Base-by-base conservation (phyloP, 2,797 vertebrate species). In the Tragelaphus oryx region DNA sequence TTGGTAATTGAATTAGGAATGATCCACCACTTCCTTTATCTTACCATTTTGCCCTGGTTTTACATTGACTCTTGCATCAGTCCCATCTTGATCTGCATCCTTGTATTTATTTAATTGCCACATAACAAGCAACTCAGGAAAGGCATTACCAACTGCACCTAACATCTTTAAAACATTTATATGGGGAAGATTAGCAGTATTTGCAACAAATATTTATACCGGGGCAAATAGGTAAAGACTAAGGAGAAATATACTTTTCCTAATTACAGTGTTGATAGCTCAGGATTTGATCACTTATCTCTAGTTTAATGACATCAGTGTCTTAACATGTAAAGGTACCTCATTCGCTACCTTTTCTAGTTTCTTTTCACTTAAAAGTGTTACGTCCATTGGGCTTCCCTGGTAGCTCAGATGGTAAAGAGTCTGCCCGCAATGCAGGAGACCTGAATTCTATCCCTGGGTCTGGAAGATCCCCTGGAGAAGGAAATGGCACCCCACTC, bases 341-440 rank as follows among this genome's bases (percentile, higher is more conserved):
- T 22, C 3, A n/a, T 74, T 17, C 0, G 22, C 26, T 80, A 18
- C 0, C 0, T 16, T 5, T 75, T 5, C 75, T 74, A 26, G 4
- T 65, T 82, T 89, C 54, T 83, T 87, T 91, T 65, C n/a, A 9
- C 60, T 52, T 87, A 50, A 41, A 92, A 81, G 24, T 71, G 30
- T 75, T 41, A 41, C 6, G 13, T 71, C 52, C 57, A 3, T 48
- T 90, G 33, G 62, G 62, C 6, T 68, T 68, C 62, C 18, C 62
- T 37, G 62, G 33, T 68, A n/a, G 62, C 33, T 68, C 62, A 68
- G 5, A 68, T 0, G 9, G 33, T 37, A 10, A 20, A 68, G n/a
- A 68, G 62, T 68, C 62, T 37, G 62, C 62, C n/a, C 8, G 1
- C 33, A 37, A 11, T 37, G 33, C 0, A 0, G n/a, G n/a, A 37